Evolutionary conservation across 1,140 invertebrate species (phyloP).

Genomic region (Pachypeltis micranthus): DNA sequence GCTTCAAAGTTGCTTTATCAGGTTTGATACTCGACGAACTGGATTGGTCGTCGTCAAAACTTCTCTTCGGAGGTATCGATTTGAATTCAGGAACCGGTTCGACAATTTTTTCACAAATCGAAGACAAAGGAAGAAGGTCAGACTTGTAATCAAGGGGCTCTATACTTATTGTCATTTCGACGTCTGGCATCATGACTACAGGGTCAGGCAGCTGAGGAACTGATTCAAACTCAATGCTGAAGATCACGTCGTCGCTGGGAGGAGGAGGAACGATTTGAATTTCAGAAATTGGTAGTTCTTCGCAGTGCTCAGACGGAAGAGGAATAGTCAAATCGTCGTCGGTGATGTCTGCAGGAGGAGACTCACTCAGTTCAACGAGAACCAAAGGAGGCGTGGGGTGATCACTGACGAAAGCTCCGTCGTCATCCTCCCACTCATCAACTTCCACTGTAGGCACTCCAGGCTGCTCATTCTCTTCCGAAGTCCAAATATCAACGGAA

Average conservation of each 20-base stretch:
- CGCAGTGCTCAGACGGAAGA: neutral
- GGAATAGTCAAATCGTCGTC: neutral
- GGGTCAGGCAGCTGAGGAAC: neutral
- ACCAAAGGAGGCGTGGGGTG: neutral
- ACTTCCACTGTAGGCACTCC: conserved; percentile 24
- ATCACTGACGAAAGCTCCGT: conserved; percentile 27
- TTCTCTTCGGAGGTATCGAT: conserved; percentile 28
- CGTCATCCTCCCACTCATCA: conserved; percentile 27
- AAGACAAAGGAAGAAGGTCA: conserved; percentile 13
- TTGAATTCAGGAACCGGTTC: conserved; percentile 15
- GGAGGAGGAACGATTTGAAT: neutral
- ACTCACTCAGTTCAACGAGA: neutral
- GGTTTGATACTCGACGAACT: conserved; percentile 26
- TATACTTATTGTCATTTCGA: conserved; percentile 1
- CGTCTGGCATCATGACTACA: neutral
- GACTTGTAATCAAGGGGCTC: neutral
- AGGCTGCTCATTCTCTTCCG: conserved; percentile 28
- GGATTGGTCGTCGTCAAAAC: conserved; percentile 29
- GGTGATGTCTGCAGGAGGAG: no score
- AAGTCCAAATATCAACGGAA: conserved; percentile 31
- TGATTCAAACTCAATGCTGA: neutral
- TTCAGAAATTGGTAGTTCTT: neutral
- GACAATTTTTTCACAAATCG: conserved; percentile 17
- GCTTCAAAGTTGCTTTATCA: conserved; percentile 53
- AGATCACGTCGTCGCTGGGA: neutral